Percentiles rank a stretch among this genome's conserved stretches.
Conservation (phyloP, 2,113 vertebrate genomes). For the Lophius piscatorius region DNA sequence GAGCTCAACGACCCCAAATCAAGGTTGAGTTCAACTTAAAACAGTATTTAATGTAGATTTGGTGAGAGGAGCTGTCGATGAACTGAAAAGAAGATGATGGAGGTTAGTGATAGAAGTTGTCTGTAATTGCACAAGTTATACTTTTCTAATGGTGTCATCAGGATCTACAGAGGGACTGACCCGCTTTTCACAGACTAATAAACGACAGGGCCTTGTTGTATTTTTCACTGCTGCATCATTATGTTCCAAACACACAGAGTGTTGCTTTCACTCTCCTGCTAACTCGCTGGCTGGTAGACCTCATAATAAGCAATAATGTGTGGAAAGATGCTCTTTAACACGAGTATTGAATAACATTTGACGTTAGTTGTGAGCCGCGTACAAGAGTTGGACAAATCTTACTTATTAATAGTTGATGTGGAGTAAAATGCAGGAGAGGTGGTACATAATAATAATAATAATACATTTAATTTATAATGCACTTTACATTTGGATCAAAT, state of each 20-base stretch:
- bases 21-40: neutral
- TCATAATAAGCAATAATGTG: constrained; percentile 14
- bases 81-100: neutral
- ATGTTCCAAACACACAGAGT: constrained; percentile 42
- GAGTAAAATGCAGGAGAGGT: neutral
- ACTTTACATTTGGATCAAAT: no score
- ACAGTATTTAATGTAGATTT: neutral
- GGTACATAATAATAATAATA: no score
- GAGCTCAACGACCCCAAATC: neutral
- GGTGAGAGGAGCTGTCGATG: neutral
- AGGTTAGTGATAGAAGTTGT: neutral
- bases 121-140: no score
- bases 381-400: constrained; percentile 2
- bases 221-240: constrained; percentile 48
- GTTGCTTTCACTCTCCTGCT: constrained; percentile 45
- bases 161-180: constrained; percentile 9
- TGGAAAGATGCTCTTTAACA: constrained; percentile 37
- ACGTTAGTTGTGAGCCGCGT: constrained; percentile 1
- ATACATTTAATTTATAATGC: no score
- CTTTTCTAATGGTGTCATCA: constrained; percentile 13
- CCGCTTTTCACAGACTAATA: constrained; percentile 47
- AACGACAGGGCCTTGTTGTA: constrained; percentile 31
- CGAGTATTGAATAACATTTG: constrained; percentile 9
- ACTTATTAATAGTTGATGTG: neutral
- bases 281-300: constrained; percentile 36